Evolutionary conservation across 1,140 invertebrate genomes (phyloP).

Genomic region (Gonatopus flavifemur): DNA sequence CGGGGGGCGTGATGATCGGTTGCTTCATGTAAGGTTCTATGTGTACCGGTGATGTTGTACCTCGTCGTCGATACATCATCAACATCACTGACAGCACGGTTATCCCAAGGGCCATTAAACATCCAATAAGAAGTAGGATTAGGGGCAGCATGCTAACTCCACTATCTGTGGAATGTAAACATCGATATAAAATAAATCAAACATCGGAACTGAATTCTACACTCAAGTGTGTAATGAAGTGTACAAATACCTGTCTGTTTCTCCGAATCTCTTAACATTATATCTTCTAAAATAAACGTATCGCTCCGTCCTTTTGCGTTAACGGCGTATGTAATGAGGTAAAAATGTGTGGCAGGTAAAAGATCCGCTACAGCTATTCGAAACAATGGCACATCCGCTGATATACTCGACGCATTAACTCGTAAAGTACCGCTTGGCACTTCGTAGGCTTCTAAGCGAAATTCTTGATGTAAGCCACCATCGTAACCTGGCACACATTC

Average conservation of each 20-base stretch:
- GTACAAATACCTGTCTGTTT: conserved; percentile 73
- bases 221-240: not conserved
- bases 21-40: conserved; percentile 61
- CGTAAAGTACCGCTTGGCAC: conserved; percentile 69
- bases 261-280: conserved; percentile 83
- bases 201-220: not conserved
- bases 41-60: conserved; percentile 55
- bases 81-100: conserved; percentile 66
- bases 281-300: conserved; percentile 77
- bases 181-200: not conserved
- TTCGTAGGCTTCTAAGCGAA: conserved; percentile 79
- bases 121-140: conserved; percentile 63
- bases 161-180: conserved; percentile 55
- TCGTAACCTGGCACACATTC: conserved; percentile 80
- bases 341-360: conserved; percentile 60
- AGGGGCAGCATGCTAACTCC: conserved; percentile 65
- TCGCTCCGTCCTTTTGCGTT: conserved; percentile 87
- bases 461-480: conserved; percentile 80
- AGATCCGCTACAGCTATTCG: conserved; percentile 69
- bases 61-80: conserved; percentile 53
- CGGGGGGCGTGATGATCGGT: conserved; percentile 60
- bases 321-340: conserved; percentile 76
- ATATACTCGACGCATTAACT: conserved; percentile 65
- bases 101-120: conserved; percentile 64
- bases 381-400: conserved; percentile 66